Percentiles rank a stretch among this genome's conserved stretches.
These are phyloP conservation scores for Pandemis cinnamomeana DNA, from an alignment of 2,888 invertebrate genomes.

Conservation along the genomic window DNA sequence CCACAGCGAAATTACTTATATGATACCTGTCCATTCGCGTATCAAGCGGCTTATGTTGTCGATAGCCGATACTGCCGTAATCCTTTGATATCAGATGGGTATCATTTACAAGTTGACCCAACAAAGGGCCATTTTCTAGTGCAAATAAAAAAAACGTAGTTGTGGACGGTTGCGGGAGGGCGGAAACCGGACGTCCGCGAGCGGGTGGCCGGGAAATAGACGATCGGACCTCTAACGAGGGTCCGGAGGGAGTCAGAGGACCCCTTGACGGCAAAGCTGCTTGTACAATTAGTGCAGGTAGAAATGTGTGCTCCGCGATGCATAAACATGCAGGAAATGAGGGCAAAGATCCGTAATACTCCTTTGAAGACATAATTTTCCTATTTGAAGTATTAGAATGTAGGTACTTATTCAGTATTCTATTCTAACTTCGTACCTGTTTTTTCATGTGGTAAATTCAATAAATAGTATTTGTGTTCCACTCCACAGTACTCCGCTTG, in stretches of 20 bases:
- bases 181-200: slow-evolving; percentile 67
- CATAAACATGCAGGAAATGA: slow-evolving; percentile 35
- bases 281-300: slow-evolving; percentile 40
- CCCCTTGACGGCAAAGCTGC: slow-evolving; percentile 34
- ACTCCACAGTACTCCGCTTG: not conserved
- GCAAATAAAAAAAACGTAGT: slow-evolving; percentile 60
- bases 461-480: not conserved
- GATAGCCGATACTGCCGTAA: slow-evolving; percentile 28
- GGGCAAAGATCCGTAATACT: slow-evolving; percentile 19
- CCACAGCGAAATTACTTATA: slow-evolving; percentile 22
- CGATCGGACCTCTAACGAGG: slow-evolving; percentile 68
- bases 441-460: not conserved
- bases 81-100: slow-evolving; percentile 29
- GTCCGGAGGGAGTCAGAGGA: slow-evolving; percentile 48
- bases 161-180: slow-evolving; percentile 53
- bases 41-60: slow-evolving; percentile 33
- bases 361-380: slow-evolving; percentile 6
- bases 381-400: not conserved
- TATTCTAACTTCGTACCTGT: not conserved
- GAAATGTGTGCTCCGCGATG: slow-evolving; percentile 31
- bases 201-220: slow-evolving; percentile 63
- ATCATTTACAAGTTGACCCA: slow-evolving; percentile 38
- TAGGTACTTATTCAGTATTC: not conserved
- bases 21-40: slow-evolving; percentile 31
- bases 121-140: slow-evolving; percentile 40